These are phyloP conservation scores for Notocelia uddmanniana DNA, from an alignment of 2,888 invertebrate genomes.

Conservation along the genomic window DNA sequence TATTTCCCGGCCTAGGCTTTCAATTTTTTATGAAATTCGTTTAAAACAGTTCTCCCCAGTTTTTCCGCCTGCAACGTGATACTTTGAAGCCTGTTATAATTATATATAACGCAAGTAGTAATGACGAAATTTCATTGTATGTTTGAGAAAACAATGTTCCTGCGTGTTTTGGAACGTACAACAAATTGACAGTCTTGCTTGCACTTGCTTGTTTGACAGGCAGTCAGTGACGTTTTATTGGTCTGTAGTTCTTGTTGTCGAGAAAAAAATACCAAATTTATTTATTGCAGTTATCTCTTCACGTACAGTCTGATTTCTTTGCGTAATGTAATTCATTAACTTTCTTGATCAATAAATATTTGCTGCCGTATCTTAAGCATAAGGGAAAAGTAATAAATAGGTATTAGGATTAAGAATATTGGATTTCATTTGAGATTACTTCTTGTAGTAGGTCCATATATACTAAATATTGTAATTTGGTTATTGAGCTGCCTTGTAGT, in stretches of 20 bases:
- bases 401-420: slow-evolving; percentile 1
- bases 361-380: not conserved
- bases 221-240: too few species aligned
- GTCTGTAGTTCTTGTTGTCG: too few species aligned
- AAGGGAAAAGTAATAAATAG: not conserved
- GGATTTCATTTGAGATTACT: not conserved
- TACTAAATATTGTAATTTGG: not conserved
- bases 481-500: not conserved
- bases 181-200: too few species aligned
- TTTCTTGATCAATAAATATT: not conserved
- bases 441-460: not conserved
- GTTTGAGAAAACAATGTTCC: too few species aligned
- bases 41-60: too few species aligned
- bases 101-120: too few species aligned
- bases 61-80: too few species aligned
- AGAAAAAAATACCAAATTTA: slow-evolving; percentile 5
- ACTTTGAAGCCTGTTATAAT: too few species aligned
- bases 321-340: slow-evolving; percentile 21
- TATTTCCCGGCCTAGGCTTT: too few species aligned
- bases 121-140: too few species aligned
- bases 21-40: too few species aligned
- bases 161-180: not conserved
- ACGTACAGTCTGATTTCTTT: not conserved
- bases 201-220: too few species aligned
- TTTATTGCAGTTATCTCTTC: not conserved